Percentiles rank a stretch among this genome's conserved stretches.
phyloP scores from a whole-genome alignment of 2,888 invertebrate species.

The Caenorhabditis doughertyi region DNA sequence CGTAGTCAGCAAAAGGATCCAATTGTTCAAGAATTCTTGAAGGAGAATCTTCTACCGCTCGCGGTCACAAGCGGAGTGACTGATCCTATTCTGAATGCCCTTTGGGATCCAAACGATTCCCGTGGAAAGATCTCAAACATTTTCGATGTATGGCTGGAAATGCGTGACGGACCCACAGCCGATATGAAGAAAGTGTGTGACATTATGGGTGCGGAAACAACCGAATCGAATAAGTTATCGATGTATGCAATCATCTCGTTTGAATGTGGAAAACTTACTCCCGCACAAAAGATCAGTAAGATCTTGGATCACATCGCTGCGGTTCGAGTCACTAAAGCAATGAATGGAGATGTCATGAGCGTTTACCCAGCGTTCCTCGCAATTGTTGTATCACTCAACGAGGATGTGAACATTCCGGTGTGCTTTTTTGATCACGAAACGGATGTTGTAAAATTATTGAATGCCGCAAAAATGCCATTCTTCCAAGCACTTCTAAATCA shows the following conservation, averaged over 20 bases:
- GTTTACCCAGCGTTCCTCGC: constrained; percentile 31
- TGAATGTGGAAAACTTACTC: constrained; percentile 3
- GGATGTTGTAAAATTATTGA: not conserved
- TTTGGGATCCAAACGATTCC: constrained; percentile 19
- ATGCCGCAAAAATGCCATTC: not conserved
- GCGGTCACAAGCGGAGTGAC: not conserved
- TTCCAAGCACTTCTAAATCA: constrained; percentile 5
- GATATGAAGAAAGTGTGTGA: constrained; percentile 43
- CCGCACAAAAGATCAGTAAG: constrained; percentile 25
- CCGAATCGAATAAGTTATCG: not conserved
- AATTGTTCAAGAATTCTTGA: constrained; percentile 3
- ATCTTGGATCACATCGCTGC: constrained; percentile 49
- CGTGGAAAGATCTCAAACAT: not conserved
- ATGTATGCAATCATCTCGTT: constrained; percentile 13
- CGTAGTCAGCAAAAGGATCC: constrained; percentile 7
- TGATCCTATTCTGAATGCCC: constrained; percentile 25
- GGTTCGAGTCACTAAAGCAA: constrained; percentile 30
- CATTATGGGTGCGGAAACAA: not conserved
- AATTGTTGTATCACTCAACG: constrained; percentile 16
- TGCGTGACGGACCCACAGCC: constrained; percentile 17
- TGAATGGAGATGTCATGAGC: not conserved
- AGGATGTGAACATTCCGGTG: constrained; percentile 11
- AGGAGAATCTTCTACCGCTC: constrained; percentile 1
- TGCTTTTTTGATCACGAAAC: constrained; percentile 18
- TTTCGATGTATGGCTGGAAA: constrained; percentile 55